A percentile compares a stretch with the other conserved stretches of the same genome.
Conservation (phyloP, 2,113 vertebrate genomes). For the Candoia aspera region DNA sequence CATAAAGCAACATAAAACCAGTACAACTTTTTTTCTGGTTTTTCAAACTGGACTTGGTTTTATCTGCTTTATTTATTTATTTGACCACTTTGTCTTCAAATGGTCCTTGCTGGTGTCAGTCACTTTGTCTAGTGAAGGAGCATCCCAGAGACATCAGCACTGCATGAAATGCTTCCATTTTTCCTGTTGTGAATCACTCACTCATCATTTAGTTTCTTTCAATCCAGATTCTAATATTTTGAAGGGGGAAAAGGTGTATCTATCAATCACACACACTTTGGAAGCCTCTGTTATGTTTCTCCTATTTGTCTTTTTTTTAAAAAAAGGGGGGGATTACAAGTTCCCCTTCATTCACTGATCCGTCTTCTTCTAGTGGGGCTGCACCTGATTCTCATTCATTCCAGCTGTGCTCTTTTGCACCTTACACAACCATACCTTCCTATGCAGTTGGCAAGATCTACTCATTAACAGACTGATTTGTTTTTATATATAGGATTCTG, state of each 20-base stretch:
- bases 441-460: not conserved
- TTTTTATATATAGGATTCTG: slow-evolving; percentile 18
- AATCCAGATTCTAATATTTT: not conserved
- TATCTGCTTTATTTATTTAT: not conserved
- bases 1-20: too few species aligned
- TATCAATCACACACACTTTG: not conserved
- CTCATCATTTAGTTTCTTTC: not conserved
- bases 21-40: too few species aligned
- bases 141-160: too few species aligned
- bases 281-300: not conserved
- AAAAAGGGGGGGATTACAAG: too few species aligned
- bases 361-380: not conserved
- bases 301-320: not conserved
- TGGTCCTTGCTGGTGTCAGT: not conserved
- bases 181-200: not conserved
- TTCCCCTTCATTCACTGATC: not conserved
- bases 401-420: not conserved
- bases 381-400: not conserved
- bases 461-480: slow-evolving; percentile 22
- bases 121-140: not conserved
- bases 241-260: not conserved
- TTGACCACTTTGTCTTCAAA: not conserved
- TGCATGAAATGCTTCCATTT: not conserved
- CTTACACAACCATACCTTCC: too few species aligned
- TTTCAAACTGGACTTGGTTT: not conserved